Base-by-base conservation (phyloP, 2,888 invertebrate species). In the Geophilus truncorum region DNA sequence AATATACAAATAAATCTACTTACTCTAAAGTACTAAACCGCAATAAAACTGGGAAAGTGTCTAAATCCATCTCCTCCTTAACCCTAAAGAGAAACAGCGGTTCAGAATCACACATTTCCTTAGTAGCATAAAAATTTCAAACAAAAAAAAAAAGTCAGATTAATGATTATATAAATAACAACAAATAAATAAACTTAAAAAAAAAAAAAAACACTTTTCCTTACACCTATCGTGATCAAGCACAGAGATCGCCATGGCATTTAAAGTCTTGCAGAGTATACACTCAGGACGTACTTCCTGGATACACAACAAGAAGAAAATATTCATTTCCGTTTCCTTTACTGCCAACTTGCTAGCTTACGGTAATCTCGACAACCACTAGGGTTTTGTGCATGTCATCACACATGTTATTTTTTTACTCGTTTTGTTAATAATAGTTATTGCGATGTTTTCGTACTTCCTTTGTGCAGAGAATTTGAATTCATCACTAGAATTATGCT, bases 251-350 rank as follows among this genome's bases (percentile, higher is more conserved):
- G 28, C 70, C 70, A 28, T 23, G 25, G 28, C 70, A 25, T 70
- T 70, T 70, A 70, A 70, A 51, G 18, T 51, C 51, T 70, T 70
- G 25, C 70, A 70, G 28, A 25, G 70, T 28, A 15, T n/a, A 70
- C 15, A 70, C 70, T 70, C 70, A 70, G 70, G 70, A 70, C 70
- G 70, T 28, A 70, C 70, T 70, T 70, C 70, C 70, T 70, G 70
- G 70, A 70, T 70, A 70, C 70, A 70, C 28, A 70, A 23, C 70
- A 25, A 25, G 70, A 70, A 70, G 70, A 70, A 70, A 70, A 70
- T 70, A 70, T 70, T 70, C 70, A 70, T 28, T 70, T 70, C 70
- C 70, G 70, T 70, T 70, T 70, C 70, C 70, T 70, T 70, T 28
- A 70, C 70, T 70, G 25, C 15, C 45, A 45, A n/a, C 45, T 32